Percentiles rank a stretch among this genome's conserved stretches.
phyloP scores from a whole-genome alignment of 1,140 invertebrate genomes.

The Saccostrea glomerata region DNA sequence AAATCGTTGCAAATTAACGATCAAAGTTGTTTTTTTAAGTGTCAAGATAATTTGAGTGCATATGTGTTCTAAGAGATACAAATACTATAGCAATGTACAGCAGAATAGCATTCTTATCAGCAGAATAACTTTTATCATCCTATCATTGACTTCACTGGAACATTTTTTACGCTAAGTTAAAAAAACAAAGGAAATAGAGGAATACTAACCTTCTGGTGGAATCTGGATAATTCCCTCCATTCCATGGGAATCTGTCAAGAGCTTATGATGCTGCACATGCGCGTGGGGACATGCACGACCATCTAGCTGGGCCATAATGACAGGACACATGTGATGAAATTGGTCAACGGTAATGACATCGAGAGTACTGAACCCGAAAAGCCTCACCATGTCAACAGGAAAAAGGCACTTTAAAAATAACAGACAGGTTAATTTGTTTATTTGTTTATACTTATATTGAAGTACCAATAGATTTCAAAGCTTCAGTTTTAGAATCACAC shows the following conservation, averaged over 20 bases:
- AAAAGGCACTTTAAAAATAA: background rate
- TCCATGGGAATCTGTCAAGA: background rate
- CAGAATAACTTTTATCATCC: too few species aligned
- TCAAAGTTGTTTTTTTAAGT: too few species aligned
- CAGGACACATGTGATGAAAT: constrained; percentile 34
- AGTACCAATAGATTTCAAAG: background rate
- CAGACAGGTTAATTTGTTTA: background rate
- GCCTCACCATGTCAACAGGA: background rate
- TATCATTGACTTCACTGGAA: too few species aligned
- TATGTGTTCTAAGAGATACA: too few species aligned
- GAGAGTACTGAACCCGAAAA: background rate
- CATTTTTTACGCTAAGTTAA: too few species aligned
- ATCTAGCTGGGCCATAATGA: constrained; percentile 1
- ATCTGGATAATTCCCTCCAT: background rate
- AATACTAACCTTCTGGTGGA: background rate
- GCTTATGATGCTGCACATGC: constrained; percentile 4
- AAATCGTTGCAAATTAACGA: too few species aligned
- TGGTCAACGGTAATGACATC: constrained; percentile 20
- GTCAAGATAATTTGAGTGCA: too few species aligned
- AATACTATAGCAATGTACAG: too few species aligned
- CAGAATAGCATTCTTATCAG: too few species aligned
- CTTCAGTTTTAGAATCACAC: background rate
- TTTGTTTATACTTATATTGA: background rate
- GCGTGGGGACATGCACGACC: constrained; percentile 4
- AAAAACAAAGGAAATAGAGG: background rate